Base-by-base conservation (phyloP, 2,797 vertebrate species). In the Nasua narica region DNA sequence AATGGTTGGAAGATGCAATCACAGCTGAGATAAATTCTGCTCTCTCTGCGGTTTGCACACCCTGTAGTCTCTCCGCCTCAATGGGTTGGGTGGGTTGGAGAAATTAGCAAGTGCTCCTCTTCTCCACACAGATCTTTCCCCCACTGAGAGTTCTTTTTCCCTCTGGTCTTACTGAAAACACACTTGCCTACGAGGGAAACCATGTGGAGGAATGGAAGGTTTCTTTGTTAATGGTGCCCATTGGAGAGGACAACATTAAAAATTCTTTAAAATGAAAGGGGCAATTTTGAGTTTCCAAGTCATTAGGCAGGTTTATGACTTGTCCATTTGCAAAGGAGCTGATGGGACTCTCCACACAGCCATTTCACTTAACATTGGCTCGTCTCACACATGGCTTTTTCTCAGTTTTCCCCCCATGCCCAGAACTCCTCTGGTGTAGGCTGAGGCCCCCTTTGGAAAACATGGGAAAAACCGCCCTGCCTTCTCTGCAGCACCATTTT, bases 301-400 rank as follows among this genome's bases (percentile, higher is more conserved):
- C 97, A 97, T 98, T 97, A 97, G 91, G 94, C 95, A 95, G 96
- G 88, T 97, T 98, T 97, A 97, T 97, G 98, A 91, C 95, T 97
- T 93, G 96, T 97, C 95, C 92, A 35, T 97, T 97, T 96, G 83
- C 65, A 65, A 72, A 87, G 90, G 52, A 94, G 85, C 94, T 35
- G 94, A 87, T 84, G 88, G 76, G 79, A 48, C 62, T 91, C 94
- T 94, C 69, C 76, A 69, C 37, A 93, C 48, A 95, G 93, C 76
- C 84, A 37, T 97, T 96, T 95, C 43, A 32, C 78, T 93, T 78
- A 43, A 94, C 90, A 87, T 46, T 52, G 90, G 87, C 79, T 97
- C 87, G 48, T 97, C 90, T 93, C 84, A 62, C 81, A 90, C n/a
- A 25, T 67, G 58, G 79, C 70, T 56, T 91, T 94, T 78, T 76